Evolutionary conservation across 2,888 invertebrate genomes (phyloP).

Genomic region (Eulithis prunata): DNA sequence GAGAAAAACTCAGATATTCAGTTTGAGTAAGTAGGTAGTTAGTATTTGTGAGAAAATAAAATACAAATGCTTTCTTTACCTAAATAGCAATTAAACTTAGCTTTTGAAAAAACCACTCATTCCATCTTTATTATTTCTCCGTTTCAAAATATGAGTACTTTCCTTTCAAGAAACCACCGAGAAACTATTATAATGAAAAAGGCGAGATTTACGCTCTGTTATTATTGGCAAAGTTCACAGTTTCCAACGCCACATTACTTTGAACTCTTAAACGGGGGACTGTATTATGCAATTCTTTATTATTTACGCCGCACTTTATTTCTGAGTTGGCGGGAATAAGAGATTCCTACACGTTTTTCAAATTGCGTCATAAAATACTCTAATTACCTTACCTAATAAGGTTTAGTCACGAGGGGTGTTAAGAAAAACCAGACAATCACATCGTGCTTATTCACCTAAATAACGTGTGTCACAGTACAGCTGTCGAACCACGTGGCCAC

Average conservation of each 20-base stretch:
- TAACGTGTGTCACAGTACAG: too few relatives aligned
- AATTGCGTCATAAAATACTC: slow-evolving; percentile 2
- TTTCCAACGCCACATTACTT: slow-evolving; percentile 35
- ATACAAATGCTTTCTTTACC: too few relatives aligned
- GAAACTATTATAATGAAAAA: slow-evolving; percentile 50
- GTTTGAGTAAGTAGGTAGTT: too few relatives aligned
- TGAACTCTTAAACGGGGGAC: slow-evolving; percentile 33
- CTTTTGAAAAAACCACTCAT: too few relatives aligned
- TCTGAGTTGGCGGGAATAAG: slow-evolving; percentile 5
- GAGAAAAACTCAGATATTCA: too few relatives aligned
- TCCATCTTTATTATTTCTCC: background rate
- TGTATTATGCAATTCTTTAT: slow-evolving; percentile 40
- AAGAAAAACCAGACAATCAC: too few relatives aligned
- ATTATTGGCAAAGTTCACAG: slow-evolving; percentile 62
- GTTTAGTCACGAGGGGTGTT: too few relatives aligned
- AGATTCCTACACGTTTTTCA: slow-evolving; percentile 7
- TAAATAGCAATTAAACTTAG: too few relatives aligned
- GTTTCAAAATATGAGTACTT: slow-evolving; percentile 7
- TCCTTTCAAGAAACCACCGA: slow-evolving; percentile 29
- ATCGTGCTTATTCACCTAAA: too few relatives aligned
- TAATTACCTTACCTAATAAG: background rate
- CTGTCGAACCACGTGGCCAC: too few relatives aligned
- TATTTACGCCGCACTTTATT: slow-evolving; percentile 22
- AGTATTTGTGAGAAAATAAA: too few relatives aligned
- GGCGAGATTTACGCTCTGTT: slow-evolving; percentile 58